Percentiles rank a stretch among this genome's conserved stretches.
These are phyloP conservation scores for Chrysolina oricalcia DNA, from an alignment of 2,888 invertebrate species.

Conservation along the genomic window DNA sequence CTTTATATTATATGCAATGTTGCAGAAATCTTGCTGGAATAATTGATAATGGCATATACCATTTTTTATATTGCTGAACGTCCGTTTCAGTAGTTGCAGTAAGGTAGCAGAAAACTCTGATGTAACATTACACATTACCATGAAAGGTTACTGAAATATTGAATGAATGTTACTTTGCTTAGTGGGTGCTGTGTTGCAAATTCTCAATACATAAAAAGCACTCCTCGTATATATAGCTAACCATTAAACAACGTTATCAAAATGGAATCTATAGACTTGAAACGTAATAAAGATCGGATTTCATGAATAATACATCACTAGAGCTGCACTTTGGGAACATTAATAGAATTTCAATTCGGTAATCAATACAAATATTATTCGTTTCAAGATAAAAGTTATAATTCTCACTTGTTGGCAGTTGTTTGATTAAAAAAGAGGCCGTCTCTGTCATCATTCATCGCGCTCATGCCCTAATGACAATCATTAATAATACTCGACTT, in stretches of 20 bases:
- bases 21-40: too few relatives aligned
- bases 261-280: not conserved
- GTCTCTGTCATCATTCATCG: constrained; percentile 12
- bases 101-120: too few relatives aligned
- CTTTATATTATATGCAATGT: too few relatives aligned
- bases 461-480: constrained; percentile 35
- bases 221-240: not conserved
- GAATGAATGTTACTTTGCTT: too few relatives aligned
- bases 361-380: not conserved
- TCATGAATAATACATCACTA: not conserved
- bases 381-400: constrained; percentile 21
- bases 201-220: too few relatives aligned
- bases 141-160: too few relatives aligned
- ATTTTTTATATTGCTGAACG: too few relatives aligned
- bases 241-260: not conserved
- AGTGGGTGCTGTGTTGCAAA: too few relatives aligned
- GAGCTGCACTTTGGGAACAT: too few relatives aligned
- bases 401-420: constrained; percentile 21
- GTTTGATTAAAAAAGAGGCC: constrained; percentile 27
- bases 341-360: not conserved
- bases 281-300: not conserved
- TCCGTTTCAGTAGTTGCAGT: too few relatives aligned
- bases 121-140: too few relatives aligned
- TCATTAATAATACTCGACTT: constrained; percentile 44
- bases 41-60: too few relatives aligned